Base-by-base conservation (phyloP, 1,140 invertebrate genomes). In the Drosophila sproati region DNA sequence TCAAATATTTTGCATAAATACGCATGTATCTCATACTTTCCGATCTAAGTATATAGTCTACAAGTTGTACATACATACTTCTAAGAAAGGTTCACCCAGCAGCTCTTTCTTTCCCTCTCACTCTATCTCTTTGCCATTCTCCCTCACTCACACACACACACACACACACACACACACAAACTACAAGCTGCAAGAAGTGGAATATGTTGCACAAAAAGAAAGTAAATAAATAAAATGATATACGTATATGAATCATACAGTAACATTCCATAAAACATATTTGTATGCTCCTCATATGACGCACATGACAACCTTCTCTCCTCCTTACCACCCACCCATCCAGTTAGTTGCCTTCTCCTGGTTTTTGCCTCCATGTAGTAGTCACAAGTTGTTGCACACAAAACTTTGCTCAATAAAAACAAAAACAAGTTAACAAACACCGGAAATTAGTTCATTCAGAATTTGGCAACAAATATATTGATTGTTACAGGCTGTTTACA, bases 1-100 rank as follows among this genome's bases (percentile, higher is more conserved):
- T 60, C 74, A 77, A 79, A 77, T 79, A 77, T 76, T 78, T 72
- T 72, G 67, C 72, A 64, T 52, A 37, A 29, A 56, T 37, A 41
- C 8, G 29, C 39, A 45, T 41, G 29, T 34, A 5, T 31, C 56
- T 28, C 56, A 32, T 54, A 34, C 29, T 35, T 48, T 61, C 31
- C 32, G 31, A 61, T 50, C 29, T 31, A 50, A 35, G 28, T 52
- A 68, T 47, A 52, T 34, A 70, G 6, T 31, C 2, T 31, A 56
- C 54, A 37, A 64, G 6, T 66, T 64, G 56, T 72, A 76, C 43
- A 73, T 43, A 73, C 5, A 73, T 43, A 73, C 5, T 32, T 43
- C 20, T 55, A 45, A 41, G 37, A 28, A 61, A 61, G 5, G 45
- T 48, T 35, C 31, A 35, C 43, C 31, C 59, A 12, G 20, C 43